phyloP scores from a whole-genome alignment of 2,113 vertebrate genomes.

The Bos indicus region DNA sequence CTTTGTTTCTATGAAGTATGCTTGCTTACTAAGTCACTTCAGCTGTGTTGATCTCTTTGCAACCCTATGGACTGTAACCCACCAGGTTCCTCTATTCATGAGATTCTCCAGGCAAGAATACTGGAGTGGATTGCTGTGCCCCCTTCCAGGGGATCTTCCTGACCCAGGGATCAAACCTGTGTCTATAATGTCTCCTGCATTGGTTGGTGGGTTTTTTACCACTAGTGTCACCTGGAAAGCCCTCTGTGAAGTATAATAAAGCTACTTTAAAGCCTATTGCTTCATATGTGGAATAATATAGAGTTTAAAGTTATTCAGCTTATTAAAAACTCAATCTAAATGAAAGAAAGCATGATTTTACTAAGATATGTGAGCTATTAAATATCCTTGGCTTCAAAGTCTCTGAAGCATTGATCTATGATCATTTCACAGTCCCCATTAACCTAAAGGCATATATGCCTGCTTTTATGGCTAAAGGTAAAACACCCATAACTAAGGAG shows the following conservation, averaged over 20 bases:
- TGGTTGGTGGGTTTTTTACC: too few relatives aligned
- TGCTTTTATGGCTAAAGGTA: neutral
- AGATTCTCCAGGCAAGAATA: too few relatives aligned
- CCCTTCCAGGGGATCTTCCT: too few relatives aligned
- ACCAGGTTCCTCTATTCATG: too few relatives aligned
- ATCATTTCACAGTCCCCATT: neutral
- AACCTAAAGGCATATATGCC: neutral
- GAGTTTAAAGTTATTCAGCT: neutral
- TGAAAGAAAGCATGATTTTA: neutral
- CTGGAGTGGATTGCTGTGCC: too few relatives aligned
- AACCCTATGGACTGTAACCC: too few relatives aligned
- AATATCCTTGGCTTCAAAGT: neutral
- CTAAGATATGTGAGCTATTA: neutral
- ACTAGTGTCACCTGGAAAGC: too few relatives aligned
- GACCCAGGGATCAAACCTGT: too few relatives aligned
- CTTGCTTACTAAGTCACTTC: too few relatives aligned
- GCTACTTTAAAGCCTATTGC: neutral
- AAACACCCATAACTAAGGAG: neutral
- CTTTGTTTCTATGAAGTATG: neutral
- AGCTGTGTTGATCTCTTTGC: too few relatives aligned
- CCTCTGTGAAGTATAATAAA: neutral
- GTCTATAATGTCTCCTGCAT: too few relatives aligned
- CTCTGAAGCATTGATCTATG: neutral
- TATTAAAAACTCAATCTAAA: conserved; percentile 9
- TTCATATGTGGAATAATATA: neutral